These are phyloP conservation scores for Holacanthus passer DNA, from an alignment of 2,113 vertebrate species.

Conservation along the genomic window DNA sequence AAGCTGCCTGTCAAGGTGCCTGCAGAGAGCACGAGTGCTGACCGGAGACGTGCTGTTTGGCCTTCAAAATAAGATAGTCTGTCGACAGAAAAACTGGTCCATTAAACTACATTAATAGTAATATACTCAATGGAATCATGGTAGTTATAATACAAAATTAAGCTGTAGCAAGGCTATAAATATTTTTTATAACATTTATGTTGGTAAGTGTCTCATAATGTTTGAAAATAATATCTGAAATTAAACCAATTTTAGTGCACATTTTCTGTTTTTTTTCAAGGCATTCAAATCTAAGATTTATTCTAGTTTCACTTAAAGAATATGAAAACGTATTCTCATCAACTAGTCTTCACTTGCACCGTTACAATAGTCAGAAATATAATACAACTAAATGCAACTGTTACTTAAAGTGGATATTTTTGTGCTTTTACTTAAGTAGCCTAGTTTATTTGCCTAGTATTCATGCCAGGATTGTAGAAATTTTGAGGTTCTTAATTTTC, in stretches of 20 bases:
- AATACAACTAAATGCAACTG: too few relatives aligned
- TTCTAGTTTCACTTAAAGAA: too few relatives aligned
- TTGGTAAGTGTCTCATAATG: too few relatives aligned
- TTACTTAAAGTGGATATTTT: too few relatives aligned
- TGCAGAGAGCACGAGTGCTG: fast-evolving
- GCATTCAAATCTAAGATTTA: too few relatives aligned
- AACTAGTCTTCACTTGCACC: not conserved
- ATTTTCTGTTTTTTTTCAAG: too few relatives aligned
- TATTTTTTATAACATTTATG: too few relatives aligned
- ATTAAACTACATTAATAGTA: not conserved
- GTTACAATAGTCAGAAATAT: too few relatives aligned
- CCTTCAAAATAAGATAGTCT: slow-evolving; percentile 36
- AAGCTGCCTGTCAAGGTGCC: not conserved
- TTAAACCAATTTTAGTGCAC: not conserved
- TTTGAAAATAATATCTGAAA: not conserved
- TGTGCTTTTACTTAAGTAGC: not conserved
- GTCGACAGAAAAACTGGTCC: not conserved
- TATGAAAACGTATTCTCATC: not conserved
- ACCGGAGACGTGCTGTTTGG: not conserved
- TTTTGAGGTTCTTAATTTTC: too few relatives aligned
- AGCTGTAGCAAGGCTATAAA: not conserved
- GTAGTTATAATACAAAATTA: not conserved
- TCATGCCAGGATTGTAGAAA: not conserved
- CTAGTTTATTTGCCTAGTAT: not conserved
- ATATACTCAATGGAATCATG: too few relatives aligned